Percentiles rank a stretch among this genome's conserved stretches.
Evolutionary conservation across 2,113 vertebrate genomes (phyloP).

Genomic region (Salvelinus fontinalis): DNA sequence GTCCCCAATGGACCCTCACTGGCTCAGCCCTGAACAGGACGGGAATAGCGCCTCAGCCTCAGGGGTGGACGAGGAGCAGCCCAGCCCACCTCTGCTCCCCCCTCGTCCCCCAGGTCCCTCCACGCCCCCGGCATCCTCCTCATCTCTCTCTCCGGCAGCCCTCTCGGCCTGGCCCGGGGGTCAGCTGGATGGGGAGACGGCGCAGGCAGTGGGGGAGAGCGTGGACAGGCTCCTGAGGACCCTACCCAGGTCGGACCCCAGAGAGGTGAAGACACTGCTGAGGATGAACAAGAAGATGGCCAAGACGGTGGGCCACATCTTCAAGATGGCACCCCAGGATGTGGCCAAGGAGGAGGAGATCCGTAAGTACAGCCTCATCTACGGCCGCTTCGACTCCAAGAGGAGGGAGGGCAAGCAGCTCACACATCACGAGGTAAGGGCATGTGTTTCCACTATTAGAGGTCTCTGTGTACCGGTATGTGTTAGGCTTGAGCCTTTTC

Average conservation of each 20-base stretch:
- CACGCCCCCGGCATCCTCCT: conserved; percentile 77
- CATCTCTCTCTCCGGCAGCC: conserved; percentile 37
- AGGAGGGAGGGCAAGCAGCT: conserved; percentile 93
- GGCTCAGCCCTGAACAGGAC: conserved; percentile 85
- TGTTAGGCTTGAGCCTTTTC: too few relatives aligned
- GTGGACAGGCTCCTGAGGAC: conserved; percentile 88
- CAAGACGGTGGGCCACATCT: conserved; percentile 91
- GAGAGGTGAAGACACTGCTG: conserved; percentile 83
- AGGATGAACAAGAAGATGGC: conserved; percentile 95
- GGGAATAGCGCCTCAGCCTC: conserved; percentile 67
- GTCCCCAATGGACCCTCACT: conserved; percentile 86
- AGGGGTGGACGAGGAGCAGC: conserved; percentile 79
- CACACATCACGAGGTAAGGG: conserved; percentile 90
- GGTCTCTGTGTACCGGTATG: neutral
- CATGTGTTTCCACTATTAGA: neutral
- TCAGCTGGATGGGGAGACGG: conserved; percentile 85
- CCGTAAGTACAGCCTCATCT: conserved; percentile 93
- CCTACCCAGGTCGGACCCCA: conserved; percentile 80
- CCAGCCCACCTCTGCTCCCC: conserved; percentile 77
- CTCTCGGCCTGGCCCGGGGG: conserved; percentile 72
- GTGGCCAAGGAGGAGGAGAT: conserved; percentile 91
- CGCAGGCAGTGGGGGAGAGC: conserved; percentile 82
- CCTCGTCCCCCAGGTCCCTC: conserved; percentile 71
- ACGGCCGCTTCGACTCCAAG: conserved; percentile 92
- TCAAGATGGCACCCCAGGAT: conserved; percentile 86